Evolutionary conservation across 2,797 vertebrate species (phyloP).

Genomic region (Dicrostonyx torquatus): DNA sequence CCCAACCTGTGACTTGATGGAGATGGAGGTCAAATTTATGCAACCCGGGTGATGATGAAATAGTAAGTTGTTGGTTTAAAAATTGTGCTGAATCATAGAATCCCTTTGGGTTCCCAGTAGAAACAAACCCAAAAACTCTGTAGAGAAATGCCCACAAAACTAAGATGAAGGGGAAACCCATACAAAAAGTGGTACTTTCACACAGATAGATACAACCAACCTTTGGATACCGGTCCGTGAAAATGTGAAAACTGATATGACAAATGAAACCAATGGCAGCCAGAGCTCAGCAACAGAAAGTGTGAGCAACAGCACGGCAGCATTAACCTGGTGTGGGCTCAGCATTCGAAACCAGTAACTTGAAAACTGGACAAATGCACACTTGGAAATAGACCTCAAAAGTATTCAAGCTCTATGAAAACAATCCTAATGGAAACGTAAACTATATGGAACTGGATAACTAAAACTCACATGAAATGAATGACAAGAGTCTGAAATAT

Average conservation of each 20-base stretch:
- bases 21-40: background rate
- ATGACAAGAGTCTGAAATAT: background rate
- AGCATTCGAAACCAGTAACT: background rate
- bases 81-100: background rate
- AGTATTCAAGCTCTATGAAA: background rate
- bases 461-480: constrained; percentile 29
- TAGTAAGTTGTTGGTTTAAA: background rate
- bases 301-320: background rate
- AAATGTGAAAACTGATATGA: background rate
- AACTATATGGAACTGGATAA: constrained; percentile 14
- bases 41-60: background rate
- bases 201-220: background rate
- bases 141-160: background rate
- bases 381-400: constrained; percentile 13
- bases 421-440: background rate
- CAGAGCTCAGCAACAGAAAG: background rate
- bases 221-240: background rate
- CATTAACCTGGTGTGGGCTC: background rate
- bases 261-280: background rate
- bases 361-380: background rate
- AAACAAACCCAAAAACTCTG: background rate
- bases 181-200: background rate
- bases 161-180: background rate
- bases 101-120: background rate
- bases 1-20: background rate